Evolutionary conservation across 2,797 vertebrate species (phyloP), one percentile per base, ranked within the genome.

Genomic region (Melanitta fusca): DNA sequence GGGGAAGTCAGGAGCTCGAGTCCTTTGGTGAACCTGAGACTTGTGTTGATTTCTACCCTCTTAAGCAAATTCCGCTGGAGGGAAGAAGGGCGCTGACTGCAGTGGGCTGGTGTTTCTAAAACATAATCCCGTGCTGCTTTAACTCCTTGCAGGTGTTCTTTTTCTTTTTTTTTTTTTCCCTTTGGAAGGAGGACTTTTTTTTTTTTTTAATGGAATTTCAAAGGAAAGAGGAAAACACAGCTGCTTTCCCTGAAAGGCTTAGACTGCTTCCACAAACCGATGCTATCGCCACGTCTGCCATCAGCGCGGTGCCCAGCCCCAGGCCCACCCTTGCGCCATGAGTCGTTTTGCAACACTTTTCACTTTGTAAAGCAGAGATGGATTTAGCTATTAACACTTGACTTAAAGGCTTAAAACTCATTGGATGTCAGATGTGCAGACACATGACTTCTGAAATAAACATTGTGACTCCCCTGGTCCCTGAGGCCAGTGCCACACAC

Each of bases 1-100:
- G 81, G 95, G 96, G 93, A 87, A 97, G 95, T 96, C 95, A 97
- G 95, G 88, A 97, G 94, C 92, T 2, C 0, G 11, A 84, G 93
- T 96, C 94, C 93, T 93, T 89, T 47, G 74, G 70, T 95, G 95
- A 94, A 96, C 95, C 88, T 94, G 96, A 93, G 92, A 27, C 92
- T 93, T 82, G 79, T 6, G 43, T 86, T 68, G 95, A 57, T 94
- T 95, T 86, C 83, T 95, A 90, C 82, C 88, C 84, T 93, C 95
- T 94, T 95, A 94, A 93, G 91, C 78, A 95, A 90, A 94, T 81
- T 88, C 22, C 87, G 94, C 95, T 95, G 85, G 85, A 93, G 95
- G 91, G 91, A 82, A 77, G 68, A 64, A 86, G 85, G 83, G 56
- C 84, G 91, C 89, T 97, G 95, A 95, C 91, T 96, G 53, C 94